These are phyloP conservation scores for Cheiracanthium punctorium DNA, from an alignment of 2,888 invertebrate genomes.

Conservation along the genomic window DNA sequence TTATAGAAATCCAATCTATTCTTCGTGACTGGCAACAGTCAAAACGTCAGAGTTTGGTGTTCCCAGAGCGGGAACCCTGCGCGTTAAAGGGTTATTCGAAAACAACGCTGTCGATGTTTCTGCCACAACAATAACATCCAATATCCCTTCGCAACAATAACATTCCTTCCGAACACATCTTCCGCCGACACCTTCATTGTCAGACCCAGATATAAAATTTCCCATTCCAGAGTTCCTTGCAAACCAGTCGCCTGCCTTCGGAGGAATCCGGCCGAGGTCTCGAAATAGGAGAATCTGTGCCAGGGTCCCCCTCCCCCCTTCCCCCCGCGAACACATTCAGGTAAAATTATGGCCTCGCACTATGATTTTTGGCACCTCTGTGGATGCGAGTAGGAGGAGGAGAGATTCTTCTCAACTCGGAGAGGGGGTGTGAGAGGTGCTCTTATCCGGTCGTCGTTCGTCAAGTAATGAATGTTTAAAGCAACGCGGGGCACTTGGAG, in stretches of 20 bases:
- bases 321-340: not conserved
- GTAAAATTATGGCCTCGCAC: conserved; percentile 23
- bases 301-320: not conserved
- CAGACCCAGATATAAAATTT: no score
- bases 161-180: no score
- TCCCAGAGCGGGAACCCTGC: no score
- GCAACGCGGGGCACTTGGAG: conserved; percentile 46
- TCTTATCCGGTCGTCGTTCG: conserved; percentile 42
- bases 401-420: conserved; percentile 20
- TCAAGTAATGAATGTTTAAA: conserved; percentile 69
- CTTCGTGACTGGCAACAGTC: no score
- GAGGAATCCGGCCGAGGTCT: not conserved
- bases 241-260: not conserved
- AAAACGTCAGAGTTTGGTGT: no score
- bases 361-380: conserved; percentile 47
- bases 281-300: not conserved
- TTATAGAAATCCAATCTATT: no score
- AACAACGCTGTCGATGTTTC: no score
- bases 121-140: no score
- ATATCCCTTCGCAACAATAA: no score
- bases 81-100: no score
- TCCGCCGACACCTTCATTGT: no score
- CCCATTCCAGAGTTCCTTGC: no score
- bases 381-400: not conserved
- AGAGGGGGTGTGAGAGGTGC: not conserved